These are phyloP conservation scores for Corythornis madagascariensis DNA, from an alignment of 2,113 vertebrate species.

Conservation along the genomic window DNA sequence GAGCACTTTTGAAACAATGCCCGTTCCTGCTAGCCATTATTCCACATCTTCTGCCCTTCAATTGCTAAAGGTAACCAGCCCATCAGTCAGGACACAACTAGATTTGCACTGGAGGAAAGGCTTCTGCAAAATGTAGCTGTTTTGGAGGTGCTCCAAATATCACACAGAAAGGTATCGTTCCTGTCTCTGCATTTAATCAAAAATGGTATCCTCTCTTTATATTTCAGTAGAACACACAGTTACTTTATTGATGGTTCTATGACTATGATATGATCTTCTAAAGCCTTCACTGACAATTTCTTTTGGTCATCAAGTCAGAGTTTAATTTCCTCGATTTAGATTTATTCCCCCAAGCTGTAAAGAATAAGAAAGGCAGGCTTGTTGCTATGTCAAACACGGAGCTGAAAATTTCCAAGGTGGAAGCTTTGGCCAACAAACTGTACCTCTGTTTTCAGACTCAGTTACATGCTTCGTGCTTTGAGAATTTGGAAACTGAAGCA, in stretches of 20 bases:
- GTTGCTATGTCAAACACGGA: neutral
- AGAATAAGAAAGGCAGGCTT: neutral
- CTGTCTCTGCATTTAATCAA: neutral
- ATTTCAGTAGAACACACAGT: slow-evolving; percentile 17
- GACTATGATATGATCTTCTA: neutral
- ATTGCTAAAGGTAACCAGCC: neutral
- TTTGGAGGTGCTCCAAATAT: slow-evolving; percentile 12
- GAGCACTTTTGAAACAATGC: neutral
- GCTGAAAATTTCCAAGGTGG: neutral
- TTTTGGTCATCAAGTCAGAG: slow-evolving; percentile 26
- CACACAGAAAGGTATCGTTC: neutral
- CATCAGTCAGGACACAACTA: neutral
- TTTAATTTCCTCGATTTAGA: slow-evolving; percentile 46
- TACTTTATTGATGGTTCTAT: slow-evolving; percentile 24
- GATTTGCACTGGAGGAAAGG: neutral
- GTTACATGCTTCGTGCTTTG: neutral
- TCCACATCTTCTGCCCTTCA: neutral
- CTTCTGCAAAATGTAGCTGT: neutral
- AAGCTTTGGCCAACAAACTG: neutral
- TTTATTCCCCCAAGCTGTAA: slow-evolving; percentile 45
- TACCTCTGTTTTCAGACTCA: neutral
- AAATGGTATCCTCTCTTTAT: neutral
- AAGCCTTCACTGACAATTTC: slow-evolving; percentile 55
- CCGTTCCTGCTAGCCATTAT: neutral
- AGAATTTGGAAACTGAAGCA: neutral